Percentiles rank a stretch among this genome's conserved stretches.
phyloP scores from a whole-genome alignment of 2,113 vertebrate genomes.

The Melospiza georgiana region DNA sequence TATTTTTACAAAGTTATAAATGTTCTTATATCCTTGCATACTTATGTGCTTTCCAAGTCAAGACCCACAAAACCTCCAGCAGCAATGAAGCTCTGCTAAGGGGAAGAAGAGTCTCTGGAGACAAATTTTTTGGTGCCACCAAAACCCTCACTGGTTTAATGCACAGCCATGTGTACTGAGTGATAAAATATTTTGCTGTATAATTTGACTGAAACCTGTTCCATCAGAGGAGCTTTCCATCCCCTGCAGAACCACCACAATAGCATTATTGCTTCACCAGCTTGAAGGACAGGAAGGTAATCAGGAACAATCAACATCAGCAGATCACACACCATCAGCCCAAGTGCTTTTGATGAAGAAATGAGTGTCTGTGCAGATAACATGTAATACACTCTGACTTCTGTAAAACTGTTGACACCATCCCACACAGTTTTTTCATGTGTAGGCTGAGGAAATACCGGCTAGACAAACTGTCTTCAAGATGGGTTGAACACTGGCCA shows the following conservation, averaged over 20 bases:
- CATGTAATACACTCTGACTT: background rate
- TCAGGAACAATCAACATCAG: background rate
- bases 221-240: background rate
- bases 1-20: background rate
- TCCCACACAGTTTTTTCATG: background rate
- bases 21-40: background rate
- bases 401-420: background rate
- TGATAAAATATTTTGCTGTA: background rate
- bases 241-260: background rate
- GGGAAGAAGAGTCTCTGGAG: background rate
- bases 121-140: background rate
- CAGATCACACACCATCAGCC: background rate
- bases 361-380: background rate
- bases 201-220: background rate
- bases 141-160: background rate
- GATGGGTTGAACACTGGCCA: background rate
- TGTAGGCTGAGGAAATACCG: background rate
- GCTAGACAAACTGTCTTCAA: slow-evolving; percentile 12
- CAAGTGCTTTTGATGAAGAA: background rate
- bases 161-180: background rate
- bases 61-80: background rate
- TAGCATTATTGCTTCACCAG: background rate
- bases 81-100: background rate
- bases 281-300: background rate
- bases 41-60: background rate